Conservation (phyloP, 2,113 vertebrate species). For the Bubalus kerabau region DNA sequence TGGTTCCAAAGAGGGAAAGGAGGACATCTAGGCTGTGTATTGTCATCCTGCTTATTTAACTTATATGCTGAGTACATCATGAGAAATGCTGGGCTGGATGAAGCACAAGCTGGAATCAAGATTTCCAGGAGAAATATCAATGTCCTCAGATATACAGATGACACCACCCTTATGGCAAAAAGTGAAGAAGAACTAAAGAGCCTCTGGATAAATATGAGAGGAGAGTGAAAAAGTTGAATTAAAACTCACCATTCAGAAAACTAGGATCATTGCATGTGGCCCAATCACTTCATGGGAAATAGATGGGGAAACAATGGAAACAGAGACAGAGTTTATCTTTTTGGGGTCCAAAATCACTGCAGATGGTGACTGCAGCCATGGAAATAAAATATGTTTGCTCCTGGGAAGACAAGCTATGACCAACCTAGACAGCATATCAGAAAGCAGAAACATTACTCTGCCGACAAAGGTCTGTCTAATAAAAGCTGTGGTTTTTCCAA, state of each 20-base stretch:
- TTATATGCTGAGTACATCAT: background rate
- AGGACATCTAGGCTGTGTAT: background rate
- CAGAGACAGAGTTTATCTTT: background rate
- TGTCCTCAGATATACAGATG: background rate
- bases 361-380: background rate
- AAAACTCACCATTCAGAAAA: background rate
- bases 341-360: background rate
- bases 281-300: background rate
- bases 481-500: background rate
- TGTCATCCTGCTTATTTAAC: background rate
- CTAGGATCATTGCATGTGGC: background rate
- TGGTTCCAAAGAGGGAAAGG: background rate
- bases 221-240: background rate
- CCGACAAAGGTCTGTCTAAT: background rate
- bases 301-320: background rate
- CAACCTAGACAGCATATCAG: background rate
- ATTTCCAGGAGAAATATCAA: background rate
- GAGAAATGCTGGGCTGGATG: background rate
- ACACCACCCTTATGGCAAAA: background rate
- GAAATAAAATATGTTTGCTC: background rate
- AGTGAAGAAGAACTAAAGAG: background rate
- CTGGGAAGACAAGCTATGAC: background rate
- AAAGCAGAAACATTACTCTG: background rate
- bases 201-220: background rate
- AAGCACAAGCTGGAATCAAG: background rate